Conservation (phyloP, 2,113 vertebrate species). For the Actinemys pallida region DNA sequence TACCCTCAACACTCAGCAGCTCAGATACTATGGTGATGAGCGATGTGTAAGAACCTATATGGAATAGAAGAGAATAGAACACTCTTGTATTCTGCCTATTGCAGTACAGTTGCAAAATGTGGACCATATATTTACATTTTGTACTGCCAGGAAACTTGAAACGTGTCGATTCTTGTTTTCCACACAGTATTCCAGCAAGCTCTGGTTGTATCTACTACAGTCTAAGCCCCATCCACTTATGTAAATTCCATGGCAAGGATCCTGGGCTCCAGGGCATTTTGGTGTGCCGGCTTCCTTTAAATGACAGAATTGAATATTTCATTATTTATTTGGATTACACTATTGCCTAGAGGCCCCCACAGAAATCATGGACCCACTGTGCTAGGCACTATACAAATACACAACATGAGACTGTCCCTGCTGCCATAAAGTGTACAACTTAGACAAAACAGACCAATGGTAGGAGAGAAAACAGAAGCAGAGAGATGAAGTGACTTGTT, state of each 20-base stretch:
- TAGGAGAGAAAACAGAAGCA: neutral
- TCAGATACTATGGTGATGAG: neutral
- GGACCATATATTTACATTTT: neutral
- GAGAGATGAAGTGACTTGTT: neutral
- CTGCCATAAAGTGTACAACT: neutral
- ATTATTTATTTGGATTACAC: neutral
- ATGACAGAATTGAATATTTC: neutral
- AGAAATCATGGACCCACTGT: neutral
- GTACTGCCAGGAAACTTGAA: neutral
- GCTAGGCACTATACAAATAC: neutral
- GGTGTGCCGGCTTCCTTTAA: neutral
- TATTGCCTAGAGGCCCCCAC: neutral
- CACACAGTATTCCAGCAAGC: neutral
- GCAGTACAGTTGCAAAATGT: neutral
- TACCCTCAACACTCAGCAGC: neutral
- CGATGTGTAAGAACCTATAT: neutral
- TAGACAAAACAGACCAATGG: neutral
- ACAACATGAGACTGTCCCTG: neutral
- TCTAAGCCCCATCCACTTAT: neutral
- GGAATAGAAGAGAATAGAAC: neutral
- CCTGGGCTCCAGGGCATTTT: neutral
- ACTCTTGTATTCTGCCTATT: neutral
- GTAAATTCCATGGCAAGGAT: neutral
- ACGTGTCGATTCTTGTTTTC: neutral
- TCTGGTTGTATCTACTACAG: neutral